Evolutionary conservation across 53 echinoderm and acorn worm genomes (phyloP).

Genomic region (Actinopyga echinites): DNA sequence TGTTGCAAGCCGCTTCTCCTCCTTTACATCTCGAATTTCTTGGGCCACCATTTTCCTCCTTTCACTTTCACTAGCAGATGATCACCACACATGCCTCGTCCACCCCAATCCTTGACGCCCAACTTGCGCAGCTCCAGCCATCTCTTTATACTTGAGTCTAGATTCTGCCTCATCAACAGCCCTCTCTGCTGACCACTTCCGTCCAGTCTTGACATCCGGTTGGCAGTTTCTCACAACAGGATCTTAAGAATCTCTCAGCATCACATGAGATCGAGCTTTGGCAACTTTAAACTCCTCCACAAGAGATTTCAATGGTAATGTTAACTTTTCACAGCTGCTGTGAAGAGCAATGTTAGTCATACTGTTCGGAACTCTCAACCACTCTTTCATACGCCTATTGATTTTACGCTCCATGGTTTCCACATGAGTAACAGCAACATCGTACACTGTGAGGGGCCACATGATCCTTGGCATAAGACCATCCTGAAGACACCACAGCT

Average conservation of each 20-base stretch:
- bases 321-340: slow-evolving; percentile 19
- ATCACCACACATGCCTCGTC: slow-evolving; percentile 27
- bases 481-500: slow-evolving; percentile 35
- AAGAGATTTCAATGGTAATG: slow-evolving; percentile 27
- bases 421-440: slow-evolving; percentile 34
- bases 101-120: slow-evolving; percentile 4
- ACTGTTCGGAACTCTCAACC: slow-evolving; percentile 24
- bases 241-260: slow-evolving; percentile 21
- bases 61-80: slow-evolving; percentile 21
- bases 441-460: slow-evolving; percentile 41
- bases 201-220: slow-evolving; percentile 34
- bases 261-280: slow-evolving; percentile 39
- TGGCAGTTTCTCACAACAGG: not conserved
- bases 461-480: slow-evolving; percentile 44
- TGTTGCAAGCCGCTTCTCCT: slow-evolving; percentile 7
- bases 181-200: slow-evolving; percentile 45
- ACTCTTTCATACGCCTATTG: slow-evolving; percentile 12
- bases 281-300: slow-evolving; percentile 45
- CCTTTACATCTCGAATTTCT: not conserved
- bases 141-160: slow-evolving; percentile 13
- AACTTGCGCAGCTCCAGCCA: slow-evolving; percentile 11
- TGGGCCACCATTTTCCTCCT: not conserved
- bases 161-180: slow-evolving; percentile 36
- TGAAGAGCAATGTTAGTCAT: slow-evolving; percentile 21
- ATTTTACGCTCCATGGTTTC: slow-evolving; percentile 11